A percentile compares a stretch with the other conserved stretches of the same genome.
These are phyloP conservation scores for Platichthys flesus DNA, from an alignment of 2,113 vertebrate species.

Conservation along the genomic window DNA sequence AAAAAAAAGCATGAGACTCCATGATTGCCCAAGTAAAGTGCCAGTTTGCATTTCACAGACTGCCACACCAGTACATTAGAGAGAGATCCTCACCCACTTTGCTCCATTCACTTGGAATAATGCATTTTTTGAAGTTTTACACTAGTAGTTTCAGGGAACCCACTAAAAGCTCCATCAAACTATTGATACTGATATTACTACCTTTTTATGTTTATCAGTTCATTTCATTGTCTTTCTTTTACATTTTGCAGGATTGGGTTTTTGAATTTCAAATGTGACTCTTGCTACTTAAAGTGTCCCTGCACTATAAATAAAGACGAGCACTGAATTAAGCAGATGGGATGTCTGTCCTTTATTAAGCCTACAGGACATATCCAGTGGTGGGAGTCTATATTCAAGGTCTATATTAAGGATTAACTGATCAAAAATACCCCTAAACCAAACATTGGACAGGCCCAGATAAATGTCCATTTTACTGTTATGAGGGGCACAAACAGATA, in stretches of 20 bases:
- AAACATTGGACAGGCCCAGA: background rate
- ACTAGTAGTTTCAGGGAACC: slow-evolving; percentile 14
- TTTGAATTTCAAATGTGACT: slow-evolving; percentile 28
- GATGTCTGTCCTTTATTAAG: slow-evolving; percentile 58
- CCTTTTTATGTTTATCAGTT: slow-evolving; percentile 6
- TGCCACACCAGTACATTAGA: slow-evolving; percentile 47
- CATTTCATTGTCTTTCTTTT: slow-evolving; percentile 1
- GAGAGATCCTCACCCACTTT: slow-evolving; percentile 35
- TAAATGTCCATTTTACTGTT: slow-evolving; percentile 30
- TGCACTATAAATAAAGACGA: slow-evolving; percentile 51
- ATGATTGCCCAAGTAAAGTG: slow-evolving; percentile 36
- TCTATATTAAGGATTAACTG: slow-evolving; percentile 56
- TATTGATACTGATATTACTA: slow-evolving; percentile 1
- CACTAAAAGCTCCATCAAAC: slow-evolving; percentile 35
- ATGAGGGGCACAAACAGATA: background rate
- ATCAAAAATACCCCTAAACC: slow-evolving; percentile 50
- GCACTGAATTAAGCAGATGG: slow-evolving; percentile 48
- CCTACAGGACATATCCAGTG: slow-evolving; percentile 22
- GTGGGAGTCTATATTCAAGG: slow-evolving; percentile 18
- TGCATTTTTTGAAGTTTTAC: slow-evolving; percentile 23
- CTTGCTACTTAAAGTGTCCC: slow-evolving; percentile 21
- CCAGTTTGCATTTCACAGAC: slow-evolving; percentile 52
- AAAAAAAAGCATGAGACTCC: slow-evolving; percentile 40
- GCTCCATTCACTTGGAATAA: slow-evolving; percentile 39
- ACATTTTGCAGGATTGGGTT: slow-evolving; percentile 1